phyloP scores from a whole-genome alignment of 2,797 vertebrate genomes.

The Urocyon cinereoargenteus region DNA sequence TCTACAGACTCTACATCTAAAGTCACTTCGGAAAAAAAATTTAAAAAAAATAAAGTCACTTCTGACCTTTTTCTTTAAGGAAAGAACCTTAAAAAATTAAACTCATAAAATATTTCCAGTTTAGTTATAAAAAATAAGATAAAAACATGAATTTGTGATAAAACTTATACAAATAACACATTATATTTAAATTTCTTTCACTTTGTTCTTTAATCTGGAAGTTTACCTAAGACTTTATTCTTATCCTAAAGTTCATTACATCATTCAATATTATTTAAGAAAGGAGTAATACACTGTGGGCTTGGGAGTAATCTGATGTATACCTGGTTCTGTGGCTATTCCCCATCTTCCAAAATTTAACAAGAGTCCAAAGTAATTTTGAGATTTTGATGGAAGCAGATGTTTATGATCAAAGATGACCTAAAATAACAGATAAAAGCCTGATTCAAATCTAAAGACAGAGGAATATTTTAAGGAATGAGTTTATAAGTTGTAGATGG shows the following conservation, averaged over 20 bases:
- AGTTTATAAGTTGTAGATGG: not conserved
- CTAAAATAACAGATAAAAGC: not conserved
- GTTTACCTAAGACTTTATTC: not conserved
- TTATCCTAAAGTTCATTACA: not conserved
- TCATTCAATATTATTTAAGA: not conserved
- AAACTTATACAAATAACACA: not conserved
- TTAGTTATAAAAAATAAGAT: not conserved
- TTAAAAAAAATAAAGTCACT: too few relatives aligned
- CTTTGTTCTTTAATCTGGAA: not conserved
- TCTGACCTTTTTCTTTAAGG: accelerated
- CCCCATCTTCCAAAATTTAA: not conserved
- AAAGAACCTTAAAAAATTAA: not conserved
- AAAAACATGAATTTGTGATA: not conserved
- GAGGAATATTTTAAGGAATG: not conserved
- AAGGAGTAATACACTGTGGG: not conserved
- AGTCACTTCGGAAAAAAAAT: too few relatives aligned
- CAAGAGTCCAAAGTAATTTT: not conserved
- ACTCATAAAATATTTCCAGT: not conserved
- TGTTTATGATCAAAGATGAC: not conserved
- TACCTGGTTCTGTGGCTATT: not conserved
- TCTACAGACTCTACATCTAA: not conserved
- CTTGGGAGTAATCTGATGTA: not conserved
- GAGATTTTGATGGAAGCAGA: not conserved
- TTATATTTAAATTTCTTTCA: not conserved
- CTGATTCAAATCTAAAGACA: not conserved